These are phyloP conservation scores for Aurelia sp. DNA, from an alignment of 30 jellyfish, hydroid and myxozoan genomes.

Conservation along the genomic window DNA sequence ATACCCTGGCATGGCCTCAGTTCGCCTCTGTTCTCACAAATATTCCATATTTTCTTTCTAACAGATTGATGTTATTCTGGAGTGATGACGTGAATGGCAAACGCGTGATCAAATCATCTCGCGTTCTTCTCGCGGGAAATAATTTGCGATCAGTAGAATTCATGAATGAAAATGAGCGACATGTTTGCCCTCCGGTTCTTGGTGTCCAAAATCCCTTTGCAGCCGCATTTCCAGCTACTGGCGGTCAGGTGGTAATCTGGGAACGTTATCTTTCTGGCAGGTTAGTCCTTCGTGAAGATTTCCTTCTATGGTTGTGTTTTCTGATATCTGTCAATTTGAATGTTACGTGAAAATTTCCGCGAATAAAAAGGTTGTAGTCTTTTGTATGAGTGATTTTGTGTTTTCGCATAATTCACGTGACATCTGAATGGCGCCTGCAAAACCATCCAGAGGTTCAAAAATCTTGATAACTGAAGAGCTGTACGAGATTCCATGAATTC, in stretches of 20 bases:
- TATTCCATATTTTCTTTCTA: too few species aligned
- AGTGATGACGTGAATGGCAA: conserved; percentile 50
- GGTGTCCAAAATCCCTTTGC: conserved; percentile 33
- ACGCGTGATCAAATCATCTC: conserved; percentile 45
- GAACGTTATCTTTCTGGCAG: conserved; percentile 41
- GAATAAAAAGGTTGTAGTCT: too few species aligned
- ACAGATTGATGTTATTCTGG: conserved; percentile 66
- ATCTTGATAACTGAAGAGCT: too few species aligned
- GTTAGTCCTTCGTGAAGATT: not conserved
- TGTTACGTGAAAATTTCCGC: too few species aligned
- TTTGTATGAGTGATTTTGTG: too few species aligned
- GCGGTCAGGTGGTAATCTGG: conserved; percentile 65
- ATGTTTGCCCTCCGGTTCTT: conserved; percentile 41
- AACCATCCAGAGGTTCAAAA: too few species aligned
- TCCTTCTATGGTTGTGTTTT: not conserved
- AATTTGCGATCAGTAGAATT: conserved; percentile 23
- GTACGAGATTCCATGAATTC: too few species aligned
- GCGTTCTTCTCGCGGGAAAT: conserved; percentile 12
- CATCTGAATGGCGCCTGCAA: too few species aligned
- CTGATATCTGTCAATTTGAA: not conserved
- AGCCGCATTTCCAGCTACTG: conserved; percentile 27
- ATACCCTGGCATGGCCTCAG: too few species aligned
- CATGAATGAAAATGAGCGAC: conserved; percentile 24
- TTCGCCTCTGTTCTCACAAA: too few species aligned
- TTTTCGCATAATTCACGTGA: too few species aligned